phyloP scores from a whole-genome alignment of 2,888 invertebrate genomes.

The Lypha dubia region DNA sequence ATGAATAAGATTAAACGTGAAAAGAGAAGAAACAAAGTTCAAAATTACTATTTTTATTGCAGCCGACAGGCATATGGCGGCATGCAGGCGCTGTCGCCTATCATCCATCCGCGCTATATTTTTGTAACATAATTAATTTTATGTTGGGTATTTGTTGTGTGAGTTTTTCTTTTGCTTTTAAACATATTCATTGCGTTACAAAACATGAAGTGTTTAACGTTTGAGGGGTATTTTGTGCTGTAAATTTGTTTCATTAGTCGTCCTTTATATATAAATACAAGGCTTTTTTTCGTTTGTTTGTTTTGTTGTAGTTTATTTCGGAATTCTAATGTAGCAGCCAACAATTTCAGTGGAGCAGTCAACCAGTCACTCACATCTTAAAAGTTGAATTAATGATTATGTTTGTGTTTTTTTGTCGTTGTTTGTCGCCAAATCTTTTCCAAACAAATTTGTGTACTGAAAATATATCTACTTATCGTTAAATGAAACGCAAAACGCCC shows the following conservation, averaged over 20 bases:
- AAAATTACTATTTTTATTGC: conserved; percentile 56
- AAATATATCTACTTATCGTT: too few relatives aligned
- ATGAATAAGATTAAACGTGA: not conserved
- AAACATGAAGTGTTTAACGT: not conserved
- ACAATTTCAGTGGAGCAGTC: conserved; percentile 23
- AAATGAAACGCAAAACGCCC: too few relatives aligned
- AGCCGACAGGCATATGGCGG: conserved; percentile 52
- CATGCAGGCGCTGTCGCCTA: conserved; percentile 63
- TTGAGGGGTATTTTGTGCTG: conserved; percentile 16
- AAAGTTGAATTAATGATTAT: conserved; percentile 37
- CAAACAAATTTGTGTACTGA: too few relatives aligned
- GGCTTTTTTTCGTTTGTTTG: not conserved
- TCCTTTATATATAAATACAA: conserved; percentile 20
- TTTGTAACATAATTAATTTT: conserved; percentile 65
- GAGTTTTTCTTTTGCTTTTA: conserved; percentile 28
- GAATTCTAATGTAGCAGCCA: not conserved
- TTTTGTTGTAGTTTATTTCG: not conserved
- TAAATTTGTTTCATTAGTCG: conserved; percentile 6
- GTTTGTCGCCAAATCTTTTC: not conserved
- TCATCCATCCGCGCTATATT: conserved; percentile 45
- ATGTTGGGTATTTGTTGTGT: conserved; percentile 34
- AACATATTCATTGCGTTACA: conserved; percentile 15
- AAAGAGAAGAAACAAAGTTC: conserved; percentile 47
- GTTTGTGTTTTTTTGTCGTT: not conserved
- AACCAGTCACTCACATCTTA: conserved; percentile 35